Base-by-base conservation (phyloP, 2,888 invertebrate species). In the Unio pictorum region DNA sequence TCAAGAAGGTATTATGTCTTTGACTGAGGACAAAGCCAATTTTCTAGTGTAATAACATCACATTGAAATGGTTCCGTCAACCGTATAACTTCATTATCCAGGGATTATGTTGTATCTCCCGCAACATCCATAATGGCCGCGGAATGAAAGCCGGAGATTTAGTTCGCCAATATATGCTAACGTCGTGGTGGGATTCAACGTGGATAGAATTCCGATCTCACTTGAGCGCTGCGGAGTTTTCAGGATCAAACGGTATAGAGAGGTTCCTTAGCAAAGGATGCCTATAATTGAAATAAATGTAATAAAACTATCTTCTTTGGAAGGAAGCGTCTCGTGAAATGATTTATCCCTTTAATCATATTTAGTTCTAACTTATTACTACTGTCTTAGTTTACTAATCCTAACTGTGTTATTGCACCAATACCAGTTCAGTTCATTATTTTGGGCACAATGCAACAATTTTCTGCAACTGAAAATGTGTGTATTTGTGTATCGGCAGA, bases 31-130 rank as follows among this genome's bases (percentile, higher is more conserved):
- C 74, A 77, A 81, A 83, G 81, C 78, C 81, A 83, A 83, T 83
- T 83, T 83, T 78, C 81, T 74, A 62, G 64, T 63, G 76, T 81
- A 81, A 83, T 83, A 81, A 81, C 74, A 72, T 77, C 71, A 79
- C 80, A 82, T 81, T 82, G 73, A 72, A 76, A 70, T 68, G 67
- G 66, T 72, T 70, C 69, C 63, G 58, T 45, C 69, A 66, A 64
- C 76, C 61, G 64, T 72, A 72, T 72, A 72, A 74, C 74, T 77
- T 77, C 77, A 77, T 77, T 77, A 77, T 77, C 68, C 75, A 18
- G 63, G 75, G 77, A 73, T 77, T 77, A 77, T 63, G 68, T 74
- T 74, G 66, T 77, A 61, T 56, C 30, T 26, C 62, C 8, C 23
- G 34, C 61, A 62, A 69, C 75, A 73, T 72, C 70, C 75, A 75